Percentiles rank a stretch among this genome's conserved stretches.
These are phyloP conservation scores for Cylindroiulus punctatus DNA, from an alignment of 2,888 invertebrate genomes.

Conservation along the genomic window DNA sequence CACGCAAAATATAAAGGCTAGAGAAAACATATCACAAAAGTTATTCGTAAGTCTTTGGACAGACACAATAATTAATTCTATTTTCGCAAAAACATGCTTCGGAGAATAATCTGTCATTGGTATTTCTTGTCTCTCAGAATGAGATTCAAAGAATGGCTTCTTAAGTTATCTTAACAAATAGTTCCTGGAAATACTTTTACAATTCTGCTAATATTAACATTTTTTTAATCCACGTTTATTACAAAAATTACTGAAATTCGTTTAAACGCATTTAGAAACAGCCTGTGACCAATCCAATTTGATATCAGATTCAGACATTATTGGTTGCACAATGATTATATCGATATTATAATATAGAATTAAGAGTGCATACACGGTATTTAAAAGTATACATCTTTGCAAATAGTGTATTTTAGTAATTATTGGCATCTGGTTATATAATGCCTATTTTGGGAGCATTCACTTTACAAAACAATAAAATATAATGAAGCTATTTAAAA, in stretches of 20 bases:
- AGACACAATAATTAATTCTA: background rate
- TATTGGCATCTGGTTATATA: constrained; percentile 25
- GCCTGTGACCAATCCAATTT: too few species aligned
- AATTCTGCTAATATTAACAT: background rate
- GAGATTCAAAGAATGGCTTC: too few species aligned
- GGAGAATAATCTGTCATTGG: background rate
- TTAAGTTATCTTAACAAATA: too few species aligned
- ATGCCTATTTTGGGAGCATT: background rate
- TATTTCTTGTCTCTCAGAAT: background rate
- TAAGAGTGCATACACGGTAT: background rate
- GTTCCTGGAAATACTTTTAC: too few species aligned
- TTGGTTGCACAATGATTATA: background rate
- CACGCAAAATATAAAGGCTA: too few species aligned
- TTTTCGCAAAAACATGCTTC: background rate
- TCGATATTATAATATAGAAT: background rate
- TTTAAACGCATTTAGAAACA: background rate
- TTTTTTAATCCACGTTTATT: background rate
- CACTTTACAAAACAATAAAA: constrained; percentile 15
- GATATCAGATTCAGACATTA: too few species aligned
- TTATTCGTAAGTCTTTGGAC: too few species aligned
- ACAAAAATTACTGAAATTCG: background rate
- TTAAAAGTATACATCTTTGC: background rate
- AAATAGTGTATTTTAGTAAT: background rate
- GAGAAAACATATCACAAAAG: too few species aligned
- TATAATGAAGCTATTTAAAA: constrained; percentile 23